Conservation (phyloP, 2,797 vertebrate genomes). For the Anguilla obscura region DNA sequence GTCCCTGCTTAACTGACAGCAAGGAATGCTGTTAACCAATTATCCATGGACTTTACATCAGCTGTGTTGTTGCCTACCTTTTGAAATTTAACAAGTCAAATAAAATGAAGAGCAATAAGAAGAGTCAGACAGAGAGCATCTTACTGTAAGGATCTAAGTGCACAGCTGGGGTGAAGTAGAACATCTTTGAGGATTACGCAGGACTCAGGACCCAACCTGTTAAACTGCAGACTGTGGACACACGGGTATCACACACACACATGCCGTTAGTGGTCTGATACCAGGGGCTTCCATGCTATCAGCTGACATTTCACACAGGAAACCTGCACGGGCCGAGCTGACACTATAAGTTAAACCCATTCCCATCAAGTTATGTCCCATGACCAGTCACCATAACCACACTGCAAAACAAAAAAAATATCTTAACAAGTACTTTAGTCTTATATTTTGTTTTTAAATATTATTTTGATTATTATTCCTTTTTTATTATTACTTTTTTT, state of each 20-base stretch:
- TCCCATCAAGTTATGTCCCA: background rate
- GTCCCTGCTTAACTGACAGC: background rate
- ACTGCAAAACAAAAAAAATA: background rate
- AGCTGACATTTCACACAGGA: background rate
- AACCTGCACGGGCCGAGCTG: background rate
- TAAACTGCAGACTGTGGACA: constrained; percentile 86
- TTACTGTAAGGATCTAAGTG: constrained; percentile 85
- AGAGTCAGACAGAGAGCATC: constrained; percentile 45
- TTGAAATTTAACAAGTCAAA: constrained; percentile 1
- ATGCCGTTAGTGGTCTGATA: constrained; percentile 38
- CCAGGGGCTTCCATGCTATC: background rate
- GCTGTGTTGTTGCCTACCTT: background rate
- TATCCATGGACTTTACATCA: background rate
- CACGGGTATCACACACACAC: constrained; percentile 45
- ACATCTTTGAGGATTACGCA: constrained; percentile 83
- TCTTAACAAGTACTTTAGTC: background rate
- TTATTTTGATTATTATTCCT: no score
- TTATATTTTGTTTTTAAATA: no score
- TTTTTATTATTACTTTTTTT: no score
- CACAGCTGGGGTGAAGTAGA: constrained; percentile 81
- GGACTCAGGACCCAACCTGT: constrained; percentile 85
- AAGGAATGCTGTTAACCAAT: background rate
- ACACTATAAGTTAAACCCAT: background rate
- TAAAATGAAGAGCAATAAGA: constrained; percentile 23
- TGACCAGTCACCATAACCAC: background rate